A percentile compares a stretch with the other conserved stretches of the same genome.
phyloP scores from a whole-genome alignment of 2,888 invertebrate genomes.

The Mythimna pallens region DNA sequence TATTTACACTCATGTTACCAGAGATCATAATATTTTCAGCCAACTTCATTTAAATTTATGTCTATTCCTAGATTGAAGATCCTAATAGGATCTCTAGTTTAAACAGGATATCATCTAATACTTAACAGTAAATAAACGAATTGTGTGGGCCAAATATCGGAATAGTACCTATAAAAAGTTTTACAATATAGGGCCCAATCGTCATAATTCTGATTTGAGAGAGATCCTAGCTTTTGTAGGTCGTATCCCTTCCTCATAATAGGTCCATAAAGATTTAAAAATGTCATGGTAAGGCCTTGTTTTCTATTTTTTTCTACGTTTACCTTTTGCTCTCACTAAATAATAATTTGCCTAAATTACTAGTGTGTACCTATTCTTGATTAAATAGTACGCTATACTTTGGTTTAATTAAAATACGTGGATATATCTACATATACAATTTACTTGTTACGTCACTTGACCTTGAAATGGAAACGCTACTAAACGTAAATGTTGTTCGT shows the following conservation, averaged over 20 bases:
- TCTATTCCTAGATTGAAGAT: no score
- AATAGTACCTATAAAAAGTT: neutral
- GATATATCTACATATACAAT: neutral
- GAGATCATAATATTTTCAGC: neutral
- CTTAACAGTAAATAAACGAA: no score
- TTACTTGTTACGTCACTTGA: neutral
- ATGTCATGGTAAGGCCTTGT: no score
- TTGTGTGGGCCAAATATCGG: neutral
- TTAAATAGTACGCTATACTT: neutral
- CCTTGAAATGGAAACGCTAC: constrained; percentile 5
- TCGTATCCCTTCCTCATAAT: no score
- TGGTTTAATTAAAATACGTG: neutral
- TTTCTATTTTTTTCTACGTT: neutral
- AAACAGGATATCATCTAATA: no score
- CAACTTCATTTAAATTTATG: no score
- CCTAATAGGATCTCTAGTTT: no score
- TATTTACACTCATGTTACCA: neutral
- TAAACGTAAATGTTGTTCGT: constrained; percentile 14
- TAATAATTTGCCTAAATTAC: neutral
- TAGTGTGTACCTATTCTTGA: neutral
- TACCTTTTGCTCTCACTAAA: neutral
- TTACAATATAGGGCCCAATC: neutral
- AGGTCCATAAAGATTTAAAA: no score
- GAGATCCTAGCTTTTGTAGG: no score
- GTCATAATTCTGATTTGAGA: no score